These are phyloP conservation scores for Peromyscus eremicus DNA, from an alignment of 2,797 vertebrate species.

Conservation along the genomic window DNA sequence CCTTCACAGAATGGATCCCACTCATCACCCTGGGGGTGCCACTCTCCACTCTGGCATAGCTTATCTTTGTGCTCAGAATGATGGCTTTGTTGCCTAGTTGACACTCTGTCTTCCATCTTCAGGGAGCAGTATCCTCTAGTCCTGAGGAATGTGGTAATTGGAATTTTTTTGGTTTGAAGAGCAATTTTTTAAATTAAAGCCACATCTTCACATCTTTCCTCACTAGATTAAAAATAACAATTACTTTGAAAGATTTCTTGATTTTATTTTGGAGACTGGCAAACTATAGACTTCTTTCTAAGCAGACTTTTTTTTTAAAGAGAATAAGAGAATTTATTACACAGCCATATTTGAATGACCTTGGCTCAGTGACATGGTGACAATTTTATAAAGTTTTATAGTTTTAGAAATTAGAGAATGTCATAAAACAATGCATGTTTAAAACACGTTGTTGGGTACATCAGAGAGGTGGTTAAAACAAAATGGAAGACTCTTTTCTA, in stretches of 20 bases:
- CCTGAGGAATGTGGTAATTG: not conserved
- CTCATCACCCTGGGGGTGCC: not conserved
- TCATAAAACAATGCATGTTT: not conserved
- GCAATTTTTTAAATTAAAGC: not conserved
- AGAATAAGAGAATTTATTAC: not conserved
- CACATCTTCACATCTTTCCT: not conserved
- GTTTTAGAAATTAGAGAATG: not conserved
- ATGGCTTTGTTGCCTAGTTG: not conserved
- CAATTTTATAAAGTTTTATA: not conserved
- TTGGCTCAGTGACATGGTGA: not conserved
- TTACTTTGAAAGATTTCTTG: slow-evolving; percentile 41
- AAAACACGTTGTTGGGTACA: not conserved
- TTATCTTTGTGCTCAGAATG: not conserved
- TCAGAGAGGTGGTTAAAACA: not conserved
- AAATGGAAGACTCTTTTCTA: not conserved
- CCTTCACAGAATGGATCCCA: not conserved
- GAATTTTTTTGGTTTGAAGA: slow-evolving; percentile 35
- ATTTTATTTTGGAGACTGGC: slow-evolving; percentile 57
- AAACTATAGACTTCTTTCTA: slow-evolving; percentile 10
- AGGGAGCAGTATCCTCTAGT: not conserved
- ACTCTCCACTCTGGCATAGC: too few relatives aligned
- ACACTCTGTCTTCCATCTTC: not conserved
- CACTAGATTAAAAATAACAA: slow-evolving; percentile 45
- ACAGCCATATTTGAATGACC: not conserved
- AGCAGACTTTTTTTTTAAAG: not conserved